These are phyloP conservation scores for Saxicola maurus DNA, from an alignment of 2,797 vertebrate genomes.

Conservation along the genomic window DNA sequence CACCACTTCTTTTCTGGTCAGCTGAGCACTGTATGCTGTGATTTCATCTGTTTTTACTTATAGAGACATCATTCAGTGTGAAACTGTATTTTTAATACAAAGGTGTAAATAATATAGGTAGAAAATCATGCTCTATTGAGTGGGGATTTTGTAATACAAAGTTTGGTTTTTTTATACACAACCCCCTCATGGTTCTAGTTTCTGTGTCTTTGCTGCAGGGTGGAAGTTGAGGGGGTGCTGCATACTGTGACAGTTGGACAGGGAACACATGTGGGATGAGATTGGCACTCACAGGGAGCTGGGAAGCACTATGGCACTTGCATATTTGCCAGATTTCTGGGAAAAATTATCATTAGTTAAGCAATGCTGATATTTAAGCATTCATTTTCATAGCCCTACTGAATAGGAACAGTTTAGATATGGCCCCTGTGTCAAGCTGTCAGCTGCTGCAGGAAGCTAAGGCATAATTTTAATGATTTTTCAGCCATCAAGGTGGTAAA, in stretches of 20 bases:
- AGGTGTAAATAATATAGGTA: background rate
- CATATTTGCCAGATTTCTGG: background rate
- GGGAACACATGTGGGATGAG: background rate
- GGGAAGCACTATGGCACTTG: background rate
- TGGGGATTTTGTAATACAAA: background rate
- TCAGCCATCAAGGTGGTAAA: background rate
- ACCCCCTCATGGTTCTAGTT: background rate
- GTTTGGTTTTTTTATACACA: background rate
- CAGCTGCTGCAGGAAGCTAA: background rate
- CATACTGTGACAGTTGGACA: background rate
- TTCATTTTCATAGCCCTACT: background rate
- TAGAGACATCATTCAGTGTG: background rate
- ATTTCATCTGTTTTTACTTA: background rate
- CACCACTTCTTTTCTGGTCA: background rate
- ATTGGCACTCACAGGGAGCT: background rate
- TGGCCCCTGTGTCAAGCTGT: background rate
- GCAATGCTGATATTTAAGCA: background rate
- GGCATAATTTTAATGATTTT: background rate
- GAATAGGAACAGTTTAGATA: background rate
- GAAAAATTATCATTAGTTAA: background rate
- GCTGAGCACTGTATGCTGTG: background rate
- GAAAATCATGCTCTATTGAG: background rate
- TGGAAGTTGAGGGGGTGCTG: constrained; percentile 8
- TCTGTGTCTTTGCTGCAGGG: background rate
- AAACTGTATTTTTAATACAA: background rate